Conservation (phyloP, 2,113 vertebrate genomes). For the Tetrao urogallus region DNA sequence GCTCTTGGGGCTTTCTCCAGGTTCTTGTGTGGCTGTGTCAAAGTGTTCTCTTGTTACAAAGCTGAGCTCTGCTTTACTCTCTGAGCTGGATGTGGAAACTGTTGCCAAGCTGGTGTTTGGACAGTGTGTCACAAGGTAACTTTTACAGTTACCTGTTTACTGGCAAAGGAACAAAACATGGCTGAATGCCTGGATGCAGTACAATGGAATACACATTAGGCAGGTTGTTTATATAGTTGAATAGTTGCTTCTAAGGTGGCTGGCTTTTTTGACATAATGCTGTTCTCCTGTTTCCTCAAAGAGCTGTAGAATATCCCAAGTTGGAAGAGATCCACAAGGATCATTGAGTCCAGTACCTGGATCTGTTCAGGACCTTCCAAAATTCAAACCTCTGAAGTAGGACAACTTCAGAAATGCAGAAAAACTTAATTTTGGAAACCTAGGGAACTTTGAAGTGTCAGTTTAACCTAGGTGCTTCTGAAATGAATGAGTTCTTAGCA, state of each 20-base stretch:
- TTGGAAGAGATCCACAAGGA: too few relatives aligned
- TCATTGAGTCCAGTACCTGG: too few relatives aligned
- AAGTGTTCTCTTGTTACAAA: neutral
- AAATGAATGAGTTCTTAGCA: too few relatives aligned
- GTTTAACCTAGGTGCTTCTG: neutral
- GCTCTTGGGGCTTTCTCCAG: neutral
- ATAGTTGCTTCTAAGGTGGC: neutral
- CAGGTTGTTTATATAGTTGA: neutral
- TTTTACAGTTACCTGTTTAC: neutral
- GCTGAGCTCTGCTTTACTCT: neutral
- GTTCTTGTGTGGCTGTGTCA: neutral
- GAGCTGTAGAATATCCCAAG: too few relatives aligned
- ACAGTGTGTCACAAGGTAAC: neutral
- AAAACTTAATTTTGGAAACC: neutral
- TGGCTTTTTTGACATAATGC: neutral
- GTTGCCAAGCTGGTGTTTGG: neutral
- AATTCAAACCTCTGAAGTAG: neutral
- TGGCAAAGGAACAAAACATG: neutral
- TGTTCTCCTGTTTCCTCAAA: neutral
- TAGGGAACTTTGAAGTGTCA: neutral
- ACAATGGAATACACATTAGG: neutral
- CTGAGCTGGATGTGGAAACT: rapidly evolving
- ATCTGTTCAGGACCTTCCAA: too few relatives aligned
- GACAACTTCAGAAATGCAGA: neutral
- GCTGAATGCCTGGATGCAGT: neutral